Percentiles rank a stretch among this genome's conserved stretches.
phyloP scores from a whole-genome alignment of 2,888 invertebrate genomes.

The Torymus aiolomorphi region DNA sequence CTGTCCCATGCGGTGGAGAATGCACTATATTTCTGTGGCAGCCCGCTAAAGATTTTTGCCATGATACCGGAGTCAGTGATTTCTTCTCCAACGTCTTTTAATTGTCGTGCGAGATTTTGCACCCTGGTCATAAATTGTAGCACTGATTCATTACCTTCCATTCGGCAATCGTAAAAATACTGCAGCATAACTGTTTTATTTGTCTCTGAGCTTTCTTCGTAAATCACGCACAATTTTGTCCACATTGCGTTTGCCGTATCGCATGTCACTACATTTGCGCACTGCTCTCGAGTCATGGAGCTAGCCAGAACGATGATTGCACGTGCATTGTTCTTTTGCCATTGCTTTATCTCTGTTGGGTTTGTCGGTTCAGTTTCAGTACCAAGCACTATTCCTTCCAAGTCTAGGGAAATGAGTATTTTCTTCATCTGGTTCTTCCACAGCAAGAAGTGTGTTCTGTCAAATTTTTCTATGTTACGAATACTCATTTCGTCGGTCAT shows the following conservation, averaged over 20 bases:
- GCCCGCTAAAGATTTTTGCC: conserved; percentile 7
- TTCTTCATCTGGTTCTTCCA: too few species aligned
- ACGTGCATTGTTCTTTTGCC: too few species aligned
- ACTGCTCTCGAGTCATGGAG: too few species aligned
- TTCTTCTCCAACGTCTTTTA: neutral
- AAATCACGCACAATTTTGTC: neutral
- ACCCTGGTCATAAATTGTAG: neutral
- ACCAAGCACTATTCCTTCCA: too few species aligned
- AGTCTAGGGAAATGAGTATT: too few species aligned
- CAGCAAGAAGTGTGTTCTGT: too few species aligned
- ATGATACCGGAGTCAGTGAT: conserved; percentile 3
- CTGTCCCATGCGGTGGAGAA: neutral
- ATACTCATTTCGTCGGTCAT: too few species aligned
- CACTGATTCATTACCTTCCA: neutral
- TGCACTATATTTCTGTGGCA: neutral
- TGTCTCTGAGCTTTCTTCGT: conserved; percentile 5
- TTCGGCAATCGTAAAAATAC: neutral
- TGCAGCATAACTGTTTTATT: neutral
- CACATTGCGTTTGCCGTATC: neutral
- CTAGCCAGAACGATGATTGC: too few species aligned
- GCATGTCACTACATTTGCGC: conserved; percentile 11
- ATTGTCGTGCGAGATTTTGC: neutral
- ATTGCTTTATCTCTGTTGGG: too few species aligned
- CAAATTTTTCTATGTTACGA: too few species aligned
- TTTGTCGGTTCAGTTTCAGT: too few species aligned